Conservation (phyloP, 2,888 invertebrate species). For the Latrodectus elegans region DNA sequence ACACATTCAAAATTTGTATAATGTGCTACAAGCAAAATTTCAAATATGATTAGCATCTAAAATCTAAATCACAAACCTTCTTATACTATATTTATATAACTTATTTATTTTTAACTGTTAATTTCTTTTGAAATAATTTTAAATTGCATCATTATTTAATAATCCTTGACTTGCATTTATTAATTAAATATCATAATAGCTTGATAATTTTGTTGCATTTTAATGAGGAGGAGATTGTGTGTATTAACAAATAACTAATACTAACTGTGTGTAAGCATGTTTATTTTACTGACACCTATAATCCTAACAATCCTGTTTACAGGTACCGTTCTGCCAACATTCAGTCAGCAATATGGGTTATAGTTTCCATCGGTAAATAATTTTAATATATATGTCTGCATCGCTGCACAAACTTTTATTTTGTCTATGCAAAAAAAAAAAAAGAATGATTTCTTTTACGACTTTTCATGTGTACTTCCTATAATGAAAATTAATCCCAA, state of each 20-base stretch:
- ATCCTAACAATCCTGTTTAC: constrained; percentile 75
- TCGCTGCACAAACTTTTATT: constrained; percentile 64
- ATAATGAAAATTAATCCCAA: no score
- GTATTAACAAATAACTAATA: constrained; percentile 40
- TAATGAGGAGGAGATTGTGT: constrained; percentile 61
- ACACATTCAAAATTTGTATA: no score
- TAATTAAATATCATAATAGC: background rate
- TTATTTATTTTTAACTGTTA: background rate
- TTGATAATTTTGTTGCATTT: background rate
- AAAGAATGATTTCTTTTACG: background rate
- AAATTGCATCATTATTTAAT: no score
- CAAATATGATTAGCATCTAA: no score
- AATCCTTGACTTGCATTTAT: no score
- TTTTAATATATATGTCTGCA: constrained; percentile 68
- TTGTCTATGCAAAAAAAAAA: background rate
- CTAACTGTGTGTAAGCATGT: constrained; percentile 64
- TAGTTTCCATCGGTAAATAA: constrained; percentile 91
- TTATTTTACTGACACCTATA: constrained; percentile 68
- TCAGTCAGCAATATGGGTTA: constrained; percentile 96
- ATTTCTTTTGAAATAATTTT: background rate
- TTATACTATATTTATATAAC: background rate
- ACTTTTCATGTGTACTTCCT: no score
- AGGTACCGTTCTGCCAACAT: constrained; percentile 95
- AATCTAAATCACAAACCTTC: no score
- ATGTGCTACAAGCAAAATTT: no score